phyloP scores from a whole-genome alignment of 2,888 invertebrate species.

The Eupeodes latifasciatus region DNA sequence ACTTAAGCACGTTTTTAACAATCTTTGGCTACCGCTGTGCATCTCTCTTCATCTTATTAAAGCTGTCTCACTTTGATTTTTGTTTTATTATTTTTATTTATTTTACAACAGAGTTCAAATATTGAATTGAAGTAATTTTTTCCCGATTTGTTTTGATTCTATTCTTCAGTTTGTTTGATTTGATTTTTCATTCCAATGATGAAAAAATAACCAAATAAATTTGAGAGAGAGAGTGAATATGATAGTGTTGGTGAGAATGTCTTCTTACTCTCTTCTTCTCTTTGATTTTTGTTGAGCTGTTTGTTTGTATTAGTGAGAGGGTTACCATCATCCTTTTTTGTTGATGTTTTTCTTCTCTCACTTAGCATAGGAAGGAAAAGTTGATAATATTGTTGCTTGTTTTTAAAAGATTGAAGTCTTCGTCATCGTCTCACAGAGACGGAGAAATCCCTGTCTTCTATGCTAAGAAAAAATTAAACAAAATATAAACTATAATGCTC shows the following conservation, averaged over 20 bases:
- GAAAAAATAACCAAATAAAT: neutral
- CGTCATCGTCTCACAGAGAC: constrained; percentile 2
- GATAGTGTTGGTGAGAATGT: neutral
- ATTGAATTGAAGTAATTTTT: constrained; percentile 70
- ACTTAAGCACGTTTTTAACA: constrained; percentile 62
- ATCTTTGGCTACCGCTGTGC: constrained; percentile 46
- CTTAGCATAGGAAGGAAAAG: neutral
- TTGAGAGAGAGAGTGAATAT: neutral
- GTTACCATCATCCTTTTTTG: constrained; percentile 6
- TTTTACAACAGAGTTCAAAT: constrained; percentile 59
- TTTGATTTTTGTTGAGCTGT: neutral
- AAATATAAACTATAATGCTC: constrained; percentile 18
- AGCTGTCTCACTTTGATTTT: constrained; percentile 27
- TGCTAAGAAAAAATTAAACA: neutral
- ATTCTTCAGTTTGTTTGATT: constrained; percentile 72
- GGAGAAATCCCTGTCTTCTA: constrained; percentile 34
- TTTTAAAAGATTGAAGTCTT: neutral
- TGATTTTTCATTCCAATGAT: constrained; percentile 55
- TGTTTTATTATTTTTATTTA: constrained; percentile 1
- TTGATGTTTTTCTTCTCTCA: neutral
- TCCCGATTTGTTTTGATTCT: constrained; percentile 74
- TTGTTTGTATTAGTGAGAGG: neutral
- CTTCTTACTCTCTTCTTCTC: neutral
- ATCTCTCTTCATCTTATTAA: constrained; percentile 49
- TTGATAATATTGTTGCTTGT: neutral